Evolutionary conservation across 92 coral and sea anemone species (phyloP).

Genomic region (Galaxea fascicularis): DNA sequence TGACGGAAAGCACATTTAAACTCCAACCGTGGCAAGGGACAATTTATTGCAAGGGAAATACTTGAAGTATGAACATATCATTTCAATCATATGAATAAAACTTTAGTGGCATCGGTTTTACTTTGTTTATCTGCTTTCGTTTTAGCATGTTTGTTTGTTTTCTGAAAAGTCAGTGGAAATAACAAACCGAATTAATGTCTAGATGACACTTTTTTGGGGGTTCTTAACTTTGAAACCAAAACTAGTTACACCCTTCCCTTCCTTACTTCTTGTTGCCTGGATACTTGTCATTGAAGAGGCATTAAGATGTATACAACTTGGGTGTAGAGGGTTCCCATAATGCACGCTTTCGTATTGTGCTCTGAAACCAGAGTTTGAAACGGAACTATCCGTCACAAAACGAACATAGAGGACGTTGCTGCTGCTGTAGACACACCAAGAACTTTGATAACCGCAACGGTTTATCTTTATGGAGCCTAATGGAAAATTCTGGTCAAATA

Average conservation of each 20-base stretch:
- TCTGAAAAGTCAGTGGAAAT: too few species aligned
- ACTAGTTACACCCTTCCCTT: not conserved
- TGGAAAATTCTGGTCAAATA: not conserved
- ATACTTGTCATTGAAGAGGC: not conserved
- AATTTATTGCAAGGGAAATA: too few species aligned
- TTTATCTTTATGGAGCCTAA: not conserved
- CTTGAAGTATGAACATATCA: too few species aligned
- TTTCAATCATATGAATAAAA: too few species aligned
- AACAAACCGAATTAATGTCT: too few species aligned
- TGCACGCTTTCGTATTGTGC: not conserved
- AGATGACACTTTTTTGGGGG: too few species aligned
- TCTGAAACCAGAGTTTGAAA: not conserved
- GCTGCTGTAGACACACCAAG: conserved; percentile 21
- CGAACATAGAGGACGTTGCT: not conserved
- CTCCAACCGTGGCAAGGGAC: too few species aligned
- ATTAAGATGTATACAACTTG: not conserved
- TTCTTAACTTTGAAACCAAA: not conserved
- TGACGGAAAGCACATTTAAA: too few species aligned
- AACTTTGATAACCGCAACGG: conserved; percentile 18
- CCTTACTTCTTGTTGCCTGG: not conserved
- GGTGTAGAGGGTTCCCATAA: not conserved
- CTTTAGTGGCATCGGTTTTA: too few species aligned
- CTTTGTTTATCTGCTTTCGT: too few species aligned
- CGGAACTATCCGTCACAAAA: not conserved
- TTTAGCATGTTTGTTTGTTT: too few species aligned